Evolutionary conservation across 1,140 invertebrate genomes (phyloP).

Genomic region (Micrasema longulum): DNA sequence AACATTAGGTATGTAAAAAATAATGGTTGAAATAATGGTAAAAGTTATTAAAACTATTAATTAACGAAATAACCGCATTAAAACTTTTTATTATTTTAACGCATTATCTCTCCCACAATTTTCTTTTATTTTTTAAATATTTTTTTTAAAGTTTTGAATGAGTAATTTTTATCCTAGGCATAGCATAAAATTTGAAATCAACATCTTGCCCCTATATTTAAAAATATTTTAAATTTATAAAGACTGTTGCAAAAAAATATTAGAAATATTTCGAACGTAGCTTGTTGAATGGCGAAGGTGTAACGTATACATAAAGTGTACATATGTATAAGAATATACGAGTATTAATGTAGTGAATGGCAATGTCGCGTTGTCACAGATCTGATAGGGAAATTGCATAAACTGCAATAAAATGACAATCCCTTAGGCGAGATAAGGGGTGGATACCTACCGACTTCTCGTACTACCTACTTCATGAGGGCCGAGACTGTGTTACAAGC

Average conservation of each 20-base stretch:
- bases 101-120: background rate
- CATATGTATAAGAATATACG: too few relatives aligned
- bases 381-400: constrained; percentile 43
- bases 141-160: background rate
- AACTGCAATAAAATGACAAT: constrained; percentile 44
- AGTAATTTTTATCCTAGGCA: too few relatives aligned
- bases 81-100: background rate
- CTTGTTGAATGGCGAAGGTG: constrained; percentile 23
- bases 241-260: constrained; percentile 17
- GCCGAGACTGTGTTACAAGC: constrained; percentile 12
- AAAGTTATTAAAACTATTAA: background rate
- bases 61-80: background rate
- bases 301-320: too few relatives aligned
- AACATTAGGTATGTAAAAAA: too few relatives aligned
- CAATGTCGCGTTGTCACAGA: constrained; percentile 36
- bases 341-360: too few relatives aligned
- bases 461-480: background rate
- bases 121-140: background rate
- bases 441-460: background rate
- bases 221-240: background rate
- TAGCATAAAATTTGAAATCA: too few relatives aligned
- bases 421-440: constrained; percentile 25
- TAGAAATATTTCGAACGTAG: too few relatives aligned
- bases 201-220: background rate
- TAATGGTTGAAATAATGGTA: too few relatives aligned